phyloP scores from a whole-genome alignment of 1,140 invertebrate genomes.

The Aethina tumida region DNA sequence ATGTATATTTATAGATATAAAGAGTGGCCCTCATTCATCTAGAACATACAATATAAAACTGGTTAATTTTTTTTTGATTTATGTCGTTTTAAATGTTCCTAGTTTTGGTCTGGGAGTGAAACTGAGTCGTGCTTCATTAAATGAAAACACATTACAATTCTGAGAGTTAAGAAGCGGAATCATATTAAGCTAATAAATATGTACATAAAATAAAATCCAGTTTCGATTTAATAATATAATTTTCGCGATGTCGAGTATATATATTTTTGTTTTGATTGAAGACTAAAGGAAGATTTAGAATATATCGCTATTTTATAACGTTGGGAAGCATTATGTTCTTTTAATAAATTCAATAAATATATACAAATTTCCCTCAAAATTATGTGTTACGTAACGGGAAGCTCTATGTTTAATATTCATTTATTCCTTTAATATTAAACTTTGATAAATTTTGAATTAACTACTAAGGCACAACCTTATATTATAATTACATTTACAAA shows the following conservation, averaged over 20 bases:
- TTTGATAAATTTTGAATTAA: slow-evolving; percentile 31
- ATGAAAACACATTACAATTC: too few species aligned
- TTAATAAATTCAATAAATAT: slow-evolving; percentile 15
- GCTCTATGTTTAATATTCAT: slow-evolving; percentile 23
- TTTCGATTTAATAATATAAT: slow-evolving; percentile 11
- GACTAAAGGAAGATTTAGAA: slow-evolving; percentile 32
- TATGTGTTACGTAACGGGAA: slow-evolving; percentile 19
- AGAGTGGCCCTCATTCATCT: slow-evolving; percentile 19
- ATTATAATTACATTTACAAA: slow-evolving; percentile 12
- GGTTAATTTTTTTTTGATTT: slow-evolving; percentile 1
- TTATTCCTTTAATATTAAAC: slow-evolving; percentile 10
- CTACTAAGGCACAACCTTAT: slow-evolving; percentile 33
- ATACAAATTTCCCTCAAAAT: slow-evolving; percentile 18
- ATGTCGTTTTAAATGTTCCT: slow-evolving; percentile 2
- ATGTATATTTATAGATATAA: slow-evolving; percentile 16
- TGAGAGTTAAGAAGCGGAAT: too few species aligned
- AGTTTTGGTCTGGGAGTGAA: slow-evolving; percentile 5
- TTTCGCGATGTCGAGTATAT: slow-evolving; percentile 6
- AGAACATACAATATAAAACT: slow-evolving; percentile 11
- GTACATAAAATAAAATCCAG: slow-evolving; percentile 11
- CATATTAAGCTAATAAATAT: too few species aligned
- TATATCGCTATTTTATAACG: slow-evolving; percentile 25
- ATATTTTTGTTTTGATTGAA: slow-evolving; percentile 9
- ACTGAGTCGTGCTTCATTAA: slow-evolving; percentile 8
- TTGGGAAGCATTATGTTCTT: slow-evolving; percentile 22